Conservation (phyloP, 2,888 invertebrate species). For the Xestoiulus laeticollis region DNA sequence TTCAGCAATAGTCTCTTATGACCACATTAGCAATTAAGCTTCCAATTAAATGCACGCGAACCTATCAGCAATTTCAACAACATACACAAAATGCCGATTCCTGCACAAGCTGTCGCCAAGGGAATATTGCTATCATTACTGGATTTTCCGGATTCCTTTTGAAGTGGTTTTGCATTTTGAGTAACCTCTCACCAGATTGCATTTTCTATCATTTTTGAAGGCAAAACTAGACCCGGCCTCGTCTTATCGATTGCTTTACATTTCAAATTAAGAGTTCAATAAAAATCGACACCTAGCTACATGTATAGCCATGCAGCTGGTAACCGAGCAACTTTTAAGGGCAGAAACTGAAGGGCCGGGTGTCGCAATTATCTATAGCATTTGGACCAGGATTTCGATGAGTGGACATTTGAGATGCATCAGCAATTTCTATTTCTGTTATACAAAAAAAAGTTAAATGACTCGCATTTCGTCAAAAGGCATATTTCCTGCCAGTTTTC, state of each 20-base stretch:
- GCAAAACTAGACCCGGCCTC: background rate
- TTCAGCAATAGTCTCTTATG: background rate
- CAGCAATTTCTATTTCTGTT: constrained; percentile 15
- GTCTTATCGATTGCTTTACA: constrained; percentile 18
- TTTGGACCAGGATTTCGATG: background rate
- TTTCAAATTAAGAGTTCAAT: background rate
- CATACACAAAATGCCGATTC: background rate
- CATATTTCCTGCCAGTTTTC: background rate
- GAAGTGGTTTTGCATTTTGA: constrained; percentile 24
- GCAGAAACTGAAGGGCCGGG: background rate
- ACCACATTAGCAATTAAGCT: background rate
- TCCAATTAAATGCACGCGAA: constrained; percentile 1
- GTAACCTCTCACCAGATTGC: background rate
- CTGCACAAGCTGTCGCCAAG: background rate
- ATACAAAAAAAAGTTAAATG: background rate
- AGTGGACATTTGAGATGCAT: constrained; percentile 8
- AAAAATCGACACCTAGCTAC: background rate
- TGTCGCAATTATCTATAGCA: background rate
- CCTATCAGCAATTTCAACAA: background rate
- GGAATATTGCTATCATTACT: constrained; percentile 6
- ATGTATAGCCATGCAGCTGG: background rate
- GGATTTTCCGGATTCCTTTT: constrained; percentile 8
- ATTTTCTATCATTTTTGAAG: background rate
- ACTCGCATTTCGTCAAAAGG: background rate
- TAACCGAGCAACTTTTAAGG: background rate